Base-by-base conservation (phyloP, 2,888 invertebrate genomes). In the Parnassius smintheus region DNA sequence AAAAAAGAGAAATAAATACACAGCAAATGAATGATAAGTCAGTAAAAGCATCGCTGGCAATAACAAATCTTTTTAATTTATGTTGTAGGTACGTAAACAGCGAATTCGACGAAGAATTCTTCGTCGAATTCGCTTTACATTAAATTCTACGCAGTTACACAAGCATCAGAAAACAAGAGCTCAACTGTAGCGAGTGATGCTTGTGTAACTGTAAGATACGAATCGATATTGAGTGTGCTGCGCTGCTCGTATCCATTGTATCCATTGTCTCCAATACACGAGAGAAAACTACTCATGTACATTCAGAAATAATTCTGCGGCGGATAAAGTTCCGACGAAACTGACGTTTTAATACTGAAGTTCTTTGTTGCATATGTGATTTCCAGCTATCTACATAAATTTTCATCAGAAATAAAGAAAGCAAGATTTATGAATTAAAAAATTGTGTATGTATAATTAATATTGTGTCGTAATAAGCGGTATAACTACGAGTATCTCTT, bases 11-110 rank as follows among this genome's bases (percentile, higher is more conserved):
- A 18, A n/a, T 48, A 54, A 35, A 35, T 35, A 50, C 58, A 53
- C 35, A 54, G 10, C n/a, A 46, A 54, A 59, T 62, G 4, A 45
- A 49, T 54, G 50, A 61, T 50, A 60, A 60, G 54, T 42, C n/a
- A 49, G 35, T 59, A 58, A 55, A 49, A 54, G 49, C 44, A 41
- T 50, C 44, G 44, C 53, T 63, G 59, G 51, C 59, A 55, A 63
- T 59, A 62, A 63, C 59, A 51, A 59, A 59, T 63, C 55, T 63
- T 50, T 59, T 56, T 55, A 50, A 63, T 63, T 51, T 55, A 63
- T 55, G 13, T 49, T 62, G 54, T 53, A 35, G 35, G 35, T 35
- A 62, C 53, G 58, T 59, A 63, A 63, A 63, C 62, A 63, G 45
- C 7, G 44, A 25, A 55, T 59, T 63, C 55, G 51, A 50, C 55